Conservation (phyloP, 2,113 vertebrate species). For the cattle (Bos taurus) region DNA sequence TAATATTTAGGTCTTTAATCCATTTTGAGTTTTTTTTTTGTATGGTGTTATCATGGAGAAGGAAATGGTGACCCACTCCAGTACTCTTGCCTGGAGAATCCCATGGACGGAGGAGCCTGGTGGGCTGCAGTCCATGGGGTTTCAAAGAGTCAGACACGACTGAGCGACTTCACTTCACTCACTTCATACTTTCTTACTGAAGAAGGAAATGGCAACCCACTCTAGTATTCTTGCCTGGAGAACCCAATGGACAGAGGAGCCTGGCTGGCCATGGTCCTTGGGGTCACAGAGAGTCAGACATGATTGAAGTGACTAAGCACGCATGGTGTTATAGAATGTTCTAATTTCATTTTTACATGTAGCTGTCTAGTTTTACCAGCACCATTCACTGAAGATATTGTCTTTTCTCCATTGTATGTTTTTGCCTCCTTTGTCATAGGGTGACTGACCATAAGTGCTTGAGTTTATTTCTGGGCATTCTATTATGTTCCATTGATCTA, state of each 20-base stretch:
- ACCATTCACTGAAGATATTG: neutral
- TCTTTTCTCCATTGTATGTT: neutral
- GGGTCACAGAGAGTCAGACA: rapidly evolving
- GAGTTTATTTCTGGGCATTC: neutral
- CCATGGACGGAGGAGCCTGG: neutral
- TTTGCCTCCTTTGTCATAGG: neutral
- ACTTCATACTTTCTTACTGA: neutral
- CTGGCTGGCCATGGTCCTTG: neutral
- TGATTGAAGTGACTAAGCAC: neutral
- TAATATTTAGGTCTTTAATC: neutral
- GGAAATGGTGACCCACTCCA: neutral
- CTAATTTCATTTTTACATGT: neutral
- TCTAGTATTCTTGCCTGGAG: neutral
- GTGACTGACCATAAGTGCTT: neutral
- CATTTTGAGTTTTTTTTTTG: neutral
- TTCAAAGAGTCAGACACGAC: rapidly evolving
- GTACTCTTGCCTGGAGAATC: neutral
- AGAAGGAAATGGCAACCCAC: neutral
- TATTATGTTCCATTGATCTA: neutral
- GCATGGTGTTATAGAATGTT: neutral
- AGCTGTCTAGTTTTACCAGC: neutral
- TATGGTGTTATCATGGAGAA: neutral
- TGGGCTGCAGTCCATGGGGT: neutral
- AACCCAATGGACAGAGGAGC: neutral
- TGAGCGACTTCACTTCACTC: neutral